Percentiles rank a stretch among this genome's conserved stretches.
Conservation (phyloP, 2,113 vertebrate species). For the Coptodon rendalli region DNA sequence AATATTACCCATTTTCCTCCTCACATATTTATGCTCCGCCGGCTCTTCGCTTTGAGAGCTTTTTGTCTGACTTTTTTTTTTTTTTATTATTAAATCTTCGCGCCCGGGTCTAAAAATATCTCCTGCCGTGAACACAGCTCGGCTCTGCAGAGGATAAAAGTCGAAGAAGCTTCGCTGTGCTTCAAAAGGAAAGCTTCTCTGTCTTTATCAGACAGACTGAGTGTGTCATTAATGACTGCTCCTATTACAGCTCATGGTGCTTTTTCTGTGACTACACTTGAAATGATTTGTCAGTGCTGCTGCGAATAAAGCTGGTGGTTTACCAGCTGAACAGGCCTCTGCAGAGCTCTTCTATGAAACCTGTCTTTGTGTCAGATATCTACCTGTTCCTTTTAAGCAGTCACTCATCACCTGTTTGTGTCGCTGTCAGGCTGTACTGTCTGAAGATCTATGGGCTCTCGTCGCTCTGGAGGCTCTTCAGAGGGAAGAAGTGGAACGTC, state of each 20-base stretch:
- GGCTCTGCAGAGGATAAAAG: background rate
- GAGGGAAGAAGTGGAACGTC: conserved; percentile 98
- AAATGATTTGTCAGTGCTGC: background rate
- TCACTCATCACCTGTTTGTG: background rate
- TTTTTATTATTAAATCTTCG: background rate
- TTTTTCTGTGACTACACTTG: background rate
- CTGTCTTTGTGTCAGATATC: background rate
- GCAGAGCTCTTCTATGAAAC: background rate
- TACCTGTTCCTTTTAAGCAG: background rate
- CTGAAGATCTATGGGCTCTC: conserved; percentile 92
- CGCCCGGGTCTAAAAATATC: background rate
- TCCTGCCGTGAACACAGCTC: background rate
- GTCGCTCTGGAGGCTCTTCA: conserved; percentile 94
- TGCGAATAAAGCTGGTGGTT: background rate
- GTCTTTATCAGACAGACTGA: background rate
- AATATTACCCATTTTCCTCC: background rate
- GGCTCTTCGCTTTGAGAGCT: background rate
- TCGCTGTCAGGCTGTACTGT: conserved; percentile 82
- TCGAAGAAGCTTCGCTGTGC: background rate
- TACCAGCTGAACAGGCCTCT: background rate
- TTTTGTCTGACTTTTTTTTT: background rate
- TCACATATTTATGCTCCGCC: conserved; percentile 21
- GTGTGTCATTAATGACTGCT: background rate
- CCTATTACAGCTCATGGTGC: fast-evolving
- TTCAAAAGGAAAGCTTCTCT: background rate